Evolutionary conservation across 2,113 vertebrate species (phyloP), one percentile per base, ranked within the genome.

Genomic region (Athene cunicularia): DNA sequence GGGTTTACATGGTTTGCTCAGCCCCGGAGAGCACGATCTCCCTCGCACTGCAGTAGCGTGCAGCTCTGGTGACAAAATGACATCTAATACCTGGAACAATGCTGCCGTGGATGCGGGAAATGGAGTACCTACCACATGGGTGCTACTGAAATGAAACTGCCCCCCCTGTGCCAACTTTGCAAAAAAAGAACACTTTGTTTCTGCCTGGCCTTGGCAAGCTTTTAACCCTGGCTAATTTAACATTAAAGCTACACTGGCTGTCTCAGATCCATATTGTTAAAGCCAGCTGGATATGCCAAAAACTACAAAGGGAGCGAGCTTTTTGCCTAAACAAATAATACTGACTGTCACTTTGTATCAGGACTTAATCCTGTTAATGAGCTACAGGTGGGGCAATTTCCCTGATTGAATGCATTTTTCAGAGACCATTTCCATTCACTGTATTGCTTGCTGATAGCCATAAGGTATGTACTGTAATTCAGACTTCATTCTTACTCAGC

Each of bases 251-350:
- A 92, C 95, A 90, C 96, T 97, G 81, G 96, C 95, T 94, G 97
- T 76, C 91, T 97, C 93, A 80, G 92, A 93, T 97, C 86, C 91
- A 75, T 92, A 97, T 96, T 98, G 98, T 98, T 98, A 97, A 97
- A 98, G 95, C 88, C 95, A 93, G 93, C 50, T 88, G 92, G 88
- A 80, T 94, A 95, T 94, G 97, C 96, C 97, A 98, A 97, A 97
- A 97, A 43, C 95, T 96, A 97, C 97, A 97, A 97, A 95, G 77
- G 43, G 76, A 80, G 82, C 0, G 56, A 92, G 92, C 88, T 94
- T 96, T 97, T 96, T 97, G 97, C 96, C 96, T 97, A 97, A 97
- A 94, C 97, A 98, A 97, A 98, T 95, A 97, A 88, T 53, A 86
- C 94, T 82, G 95, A 91, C 95, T 98, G 96, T 98, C 97, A 97